Base-by-base conservation (phyloP, 2,888 invertebrate species). In the Unio pictorum region DNA sequence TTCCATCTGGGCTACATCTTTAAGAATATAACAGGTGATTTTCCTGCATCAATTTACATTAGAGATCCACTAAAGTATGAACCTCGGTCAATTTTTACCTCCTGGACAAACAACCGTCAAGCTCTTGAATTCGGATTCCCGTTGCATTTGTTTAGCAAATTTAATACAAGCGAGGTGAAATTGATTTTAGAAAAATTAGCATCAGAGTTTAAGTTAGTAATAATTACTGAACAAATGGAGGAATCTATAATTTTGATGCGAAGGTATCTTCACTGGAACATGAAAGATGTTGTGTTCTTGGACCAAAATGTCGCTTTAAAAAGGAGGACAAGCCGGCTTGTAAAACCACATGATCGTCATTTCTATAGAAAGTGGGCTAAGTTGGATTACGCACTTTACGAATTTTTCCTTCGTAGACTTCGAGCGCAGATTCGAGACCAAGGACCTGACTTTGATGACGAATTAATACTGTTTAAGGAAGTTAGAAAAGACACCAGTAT, bases 91-190 rank as follows among this genome's bases (percentile, higher is more conserved):
- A 55, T 66, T 1, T 20, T 61, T 8, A 45, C 18, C 15, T 76
- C 78, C 5, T 73, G 73, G 17, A 80, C 80, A 20, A 80, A 76
- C 55, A 78, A 74, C 66, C 61, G 78, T 56, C 72, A 76, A 71
- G 67, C 78, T 4, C 59, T 74, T 1, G 80, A 80, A 64, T 75
- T 78, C 56, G 80, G 80, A 28, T 75, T 73, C 45, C 73, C 76
- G 18, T 66, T 69, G 6, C 72, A 75, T 3, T 57, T 77, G 8
- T 61, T 80, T 17, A 63, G 67, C 58, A 68, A 67, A 6, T 60
- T 66, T 17, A 68, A 72, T 60, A 68, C 59, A 28, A 55, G 59
- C 3, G 68, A 60, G 45, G 68, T 75, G 55, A 20, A 67, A 7
- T 59, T 66, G 4, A 75, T 73, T 55, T 70, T 80, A 28, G 68